Percentiles rank a stretch among this genome's conserved stretches.
Conservation (phyloP, 2,797 vertebrate genomes). For the Sebastes paucispinis region DNA sequence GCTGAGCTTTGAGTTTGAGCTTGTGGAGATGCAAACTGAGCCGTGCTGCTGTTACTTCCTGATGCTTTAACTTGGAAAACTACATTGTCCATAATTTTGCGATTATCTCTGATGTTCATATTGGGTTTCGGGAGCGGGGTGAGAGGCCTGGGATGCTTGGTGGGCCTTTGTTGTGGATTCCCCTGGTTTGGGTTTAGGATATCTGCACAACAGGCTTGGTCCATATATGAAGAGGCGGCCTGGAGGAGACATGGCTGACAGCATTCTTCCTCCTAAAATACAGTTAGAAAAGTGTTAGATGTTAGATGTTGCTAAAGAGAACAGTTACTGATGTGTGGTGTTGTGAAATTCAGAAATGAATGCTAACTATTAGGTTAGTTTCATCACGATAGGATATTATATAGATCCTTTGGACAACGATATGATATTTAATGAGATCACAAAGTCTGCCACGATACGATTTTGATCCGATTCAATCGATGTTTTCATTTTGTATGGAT, state of each 20-base stretch:
- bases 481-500: no score
- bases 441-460: no score
- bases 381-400: no score
- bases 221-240: background rate
- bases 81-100: background rate
- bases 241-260: slow-evolving; percentile 23
- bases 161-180: background rate
- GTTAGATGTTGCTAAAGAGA: background rate
- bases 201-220: slow-evolving; percentile 9
- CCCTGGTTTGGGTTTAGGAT: background rate
- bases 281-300: background rate
- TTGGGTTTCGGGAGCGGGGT: background rate
- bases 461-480: no score
- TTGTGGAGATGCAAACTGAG: background rate
- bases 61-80: background rate
- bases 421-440: no score
- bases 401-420: no score
- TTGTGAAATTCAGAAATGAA: background rate
- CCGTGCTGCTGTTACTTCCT: background rate
- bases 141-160: background rate
- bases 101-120: background rate
- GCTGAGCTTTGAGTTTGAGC: background rate
- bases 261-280: slow-evolving; percentile 48
- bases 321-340: background rate
- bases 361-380: background rate